phyloP scores from a whole-genome alignment of 2,888 invertebrate genomes.

The Selenia dentaria region DNA sequence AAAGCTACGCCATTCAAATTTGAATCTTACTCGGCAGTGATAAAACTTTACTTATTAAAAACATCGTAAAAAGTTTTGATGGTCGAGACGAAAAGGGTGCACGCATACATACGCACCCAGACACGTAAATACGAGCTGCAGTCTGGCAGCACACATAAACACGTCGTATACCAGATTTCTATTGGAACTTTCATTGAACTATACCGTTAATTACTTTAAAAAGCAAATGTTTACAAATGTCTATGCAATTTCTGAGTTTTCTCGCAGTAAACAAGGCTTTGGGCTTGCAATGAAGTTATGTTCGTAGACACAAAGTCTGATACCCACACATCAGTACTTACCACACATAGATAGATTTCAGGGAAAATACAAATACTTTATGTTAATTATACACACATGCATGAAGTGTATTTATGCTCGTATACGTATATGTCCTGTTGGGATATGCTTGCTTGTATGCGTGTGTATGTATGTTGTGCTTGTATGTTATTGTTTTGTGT shows the following conservation, averaged over 20 bases:
- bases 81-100: slow-evolving; percentile 76
- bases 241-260: slow-evolving; percentile 2
- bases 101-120: slow-evolving; percentile 58
- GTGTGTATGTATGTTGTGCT: slow-evolving; percentile 21
- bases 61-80: slow-evolving; percentile 24
- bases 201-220: slow-evolving; percentile 22
- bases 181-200: slow-evolving; percentile 44
- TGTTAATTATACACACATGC: slow-evolving; percentile 32
- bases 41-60: slow-evolving; percentile 24
- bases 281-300: too few species aligned
- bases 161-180: slow-evolving; percentile 37
- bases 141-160: slow-evolving; percentile 62
- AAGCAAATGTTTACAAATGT: slow-evolving; percentile 26
- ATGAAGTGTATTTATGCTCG: background rate
- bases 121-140: slow-evolving; percentile 61
- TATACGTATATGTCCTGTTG: slow-evolving; percentile 26
- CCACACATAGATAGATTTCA: slow-evolving; percentile 32
- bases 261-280: slow-evolving; percentile 8
- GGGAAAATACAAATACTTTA: slow-evolving; percentile 32
- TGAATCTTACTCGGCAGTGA: slow-evolving; percentile 32
- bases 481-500: slow-evolving; percentile 43
- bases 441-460: slow-evolving; percentile 19
- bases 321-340: slow-evolving; percentile 28
- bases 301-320: slow-evolving; percentile 2
- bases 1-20: slow-evolving; percentile 27